Conservation (phyloP, 2,888 invertebrate genomes). For the Hirudinaria manillensis region DNA sequence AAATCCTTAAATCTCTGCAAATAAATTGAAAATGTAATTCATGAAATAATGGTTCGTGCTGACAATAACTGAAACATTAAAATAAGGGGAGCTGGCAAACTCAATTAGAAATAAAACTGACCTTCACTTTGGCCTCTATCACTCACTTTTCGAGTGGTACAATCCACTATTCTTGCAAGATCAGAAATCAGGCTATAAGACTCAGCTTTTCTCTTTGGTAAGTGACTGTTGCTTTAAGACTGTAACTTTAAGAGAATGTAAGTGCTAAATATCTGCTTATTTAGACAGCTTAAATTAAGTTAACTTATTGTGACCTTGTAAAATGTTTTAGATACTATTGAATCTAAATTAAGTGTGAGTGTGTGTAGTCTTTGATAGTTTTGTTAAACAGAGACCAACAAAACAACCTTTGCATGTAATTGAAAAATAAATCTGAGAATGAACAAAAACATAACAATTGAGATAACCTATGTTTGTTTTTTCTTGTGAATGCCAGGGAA, state of each 20-base stretch:
- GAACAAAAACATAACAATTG: too few relatives aligned
- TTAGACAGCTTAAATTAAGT: too few relatives aligned
- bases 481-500: slow-evolving; percentile 41
- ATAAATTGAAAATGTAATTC: not conserved
- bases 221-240: not conserved
- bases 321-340: too few relatives aligned
- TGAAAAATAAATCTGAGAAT: too few relatives aligned
- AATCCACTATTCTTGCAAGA: slow-evolving; percentile 51
- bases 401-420: too few relatives aligned
- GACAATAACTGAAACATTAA: not conserved
- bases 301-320: too few relatives aligned
- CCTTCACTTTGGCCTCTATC: slow-evolving; percentile 58
- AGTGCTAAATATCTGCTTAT: too few relatives aligned
- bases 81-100: slow-evolving; percentile 45
- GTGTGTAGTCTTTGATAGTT: too few relatives aligned
- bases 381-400: not conserved
- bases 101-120: slow-evolving; percentile 46
- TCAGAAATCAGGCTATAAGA: slow-evolving; percentile 39
- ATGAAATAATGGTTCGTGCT: not conserved
- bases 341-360: too few relatives aligned
- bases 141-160: slow-evolving; percentile 54
- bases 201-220: slow-evolving; percentile 39
- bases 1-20: not conserved
- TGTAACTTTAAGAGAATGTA: too few relatives aligned
- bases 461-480: slow-evolving; percentile 1